Conservation (phyloP, 1,140 invertebrate genomes). For the Lerema accius region DNA sequence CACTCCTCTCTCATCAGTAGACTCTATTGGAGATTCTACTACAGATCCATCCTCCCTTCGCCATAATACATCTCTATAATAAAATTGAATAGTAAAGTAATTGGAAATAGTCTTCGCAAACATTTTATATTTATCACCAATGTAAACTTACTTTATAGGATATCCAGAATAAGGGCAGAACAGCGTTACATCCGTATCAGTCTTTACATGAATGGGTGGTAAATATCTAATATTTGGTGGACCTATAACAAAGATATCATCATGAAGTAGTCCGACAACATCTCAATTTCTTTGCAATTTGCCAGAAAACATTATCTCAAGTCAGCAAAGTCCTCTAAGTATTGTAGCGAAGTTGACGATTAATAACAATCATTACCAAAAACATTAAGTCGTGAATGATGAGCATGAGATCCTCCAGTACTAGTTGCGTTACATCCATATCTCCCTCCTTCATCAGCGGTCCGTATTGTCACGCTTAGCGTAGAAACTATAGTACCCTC, state of each 20-base stretch:
- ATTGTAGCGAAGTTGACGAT: too few species aligned
- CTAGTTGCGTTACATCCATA: constrained; percentile 77
- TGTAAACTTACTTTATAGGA: constrained; percentile 85
- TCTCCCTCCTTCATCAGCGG: constrained; percentile 71
- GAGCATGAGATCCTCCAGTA: constrained; percentile 67
- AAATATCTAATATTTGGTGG: constrained; percentile 91
- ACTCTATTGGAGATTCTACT: constrained; percentile 56
- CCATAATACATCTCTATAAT: constrained; percentile 74
- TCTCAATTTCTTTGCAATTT: too few species aligned
- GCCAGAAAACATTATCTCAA: too few species aligned
- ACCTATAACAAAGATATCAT: constrained; percentile 85
- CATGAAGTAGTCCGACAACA: too few species aligned
- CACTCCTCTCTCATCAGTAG: constrained; percentile 63
- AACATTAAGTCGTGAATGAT: constrained; percentile 73
- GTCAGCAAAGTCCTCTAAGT: too few species aligned
- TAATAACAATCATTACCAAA: constrained; percentile 52
- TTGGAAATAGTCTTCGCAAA: background rate
- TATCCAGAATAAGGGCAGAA: constrained; percentile 94
- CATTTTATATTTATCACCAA: constrained; percentile 3
- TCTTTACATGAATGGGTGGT: constrained; percentile 91
- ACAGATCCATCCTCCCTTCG: constrained; percentile 66
- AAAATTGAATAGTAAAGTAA: constrained; percentile 19
- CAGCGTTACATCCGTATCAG: constrained; percentile 88
- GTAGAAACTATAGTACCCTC: constrained; percentile 75
- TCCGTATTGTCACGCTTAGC: constrained; percentile 70